Base-by-base conservation (phyloP, 2,797 vertebrate genomes). In the Zalophus californianus region DNA sequence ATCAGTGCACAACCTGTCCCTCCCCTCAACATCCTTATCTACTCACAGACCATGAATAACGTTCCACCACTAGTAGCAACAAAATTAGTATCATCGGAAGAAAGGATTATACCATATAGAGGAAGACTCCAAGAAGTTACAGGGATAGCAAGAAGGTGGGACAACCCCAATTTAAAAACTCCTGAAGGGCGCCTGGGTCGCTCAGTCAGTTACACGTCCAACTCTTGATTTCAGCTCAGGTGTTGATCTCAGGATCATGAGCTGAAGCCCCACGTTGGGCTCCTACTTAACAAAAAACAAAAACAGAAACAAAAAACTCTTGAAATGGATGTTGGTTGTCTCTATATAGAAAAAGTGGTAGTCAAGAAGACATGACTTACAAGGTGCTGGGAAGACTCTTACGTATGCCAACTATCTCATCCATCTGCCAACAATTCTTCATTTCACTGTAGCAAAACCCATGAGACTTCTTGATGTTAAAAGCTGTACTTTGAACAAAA, bases 401-500 rank as follows among this genome's bases (percentile, higher is more conserved):
- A 15, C 10, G 5, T 66, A 70, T 94, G 92, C 90, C 90, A 97
- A 90, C 38, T 54, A 60, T 83, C 73, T 83, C 21, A 23, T n/a
- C 7, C 35, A 80, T 94, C 62, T 78, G 56, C 60, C 70, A 4
- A 93, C 94, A 93, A 89, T 18, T 66, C 75, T 91, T 82, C 58
- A 80, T 84, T 94, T 94, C 5, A 60, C 6, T 66, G 50, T 3
- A 52, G 6, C 8, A 90, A 8, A 79, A 44, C 14, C n/a, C 78
- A 32, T 50, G 44, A 96, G 27, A 54, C 13, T 25, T 27, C 15
- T 83, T 44, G 77, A 77, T 50, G 38, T 66, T 41, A 86, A 52
- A 77, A 87, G 35, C 72, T 91, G 82, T 60, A 70, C 27, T 91
- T 73, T 94, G 66, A 92, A 86, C 20, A 84, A 96, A 97, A 87